Evolutionary conservation across 53 echinoderm and acorn worm species (phyloP), one percentile per base, ranked within the genome.

Genomic region (Mesocentrotus franciscanus): DNA sequence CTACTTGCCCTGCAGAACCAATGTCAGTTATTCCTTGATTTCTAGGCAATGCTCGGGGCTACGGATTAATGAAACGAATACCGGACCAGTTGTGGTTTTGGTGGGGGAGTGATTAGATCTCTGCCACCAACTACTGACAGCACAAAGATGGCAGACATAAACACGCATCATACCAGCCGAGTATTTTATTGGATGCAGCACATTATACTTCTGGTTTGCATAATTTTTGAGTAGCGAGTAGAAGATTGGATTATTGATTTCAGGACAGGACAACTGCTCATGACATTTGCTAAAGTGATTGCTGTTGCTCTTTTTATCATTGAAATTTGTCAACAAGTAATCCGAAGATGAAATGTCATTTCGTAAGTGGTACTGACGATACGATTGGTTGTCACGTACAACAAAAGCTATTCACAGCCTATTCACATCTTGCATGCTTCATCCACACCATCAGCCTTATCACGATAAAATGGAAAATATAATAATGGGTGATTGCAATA

Each of bases 11-110:
- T 70, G 11, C 35, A 68, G 95, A 85, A 85, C 27, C 85, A 85
- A 85, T 70, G 95, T 26, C 95, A 94, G 85, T 94, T 94, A 29
- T 85, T 72, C 49, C 85, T 85, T 55, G 95, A 85, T 85, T 64
- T 94, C 61, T 85, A 55, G 39, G 87, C 94, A 62, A 33, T 60
- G 64, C 95, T 85, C 58, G 56, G 42, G 87, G 95, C 95, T 94
- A 94, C 26, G 56, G 66, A 61, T 94, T 94, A 94, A 94, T 94
- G 95, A 94, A 94, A 94, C 71, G 74, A 71, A 92, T 29, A 92
- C 92, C 92, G 42, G 91, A 66, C 61, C 91, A 64, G 18, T 32
- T 35, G 26, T 10, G 29, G 68, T 66, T 56, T 64, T 35, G 91
- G 36, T 59, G 90, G 90, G 60, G 68, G 91, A 26, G 11, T 91